Evolutionary conservation across 2,113 vertebrate species (phyloP).

Genomic region (Capra hircus): DNA sequence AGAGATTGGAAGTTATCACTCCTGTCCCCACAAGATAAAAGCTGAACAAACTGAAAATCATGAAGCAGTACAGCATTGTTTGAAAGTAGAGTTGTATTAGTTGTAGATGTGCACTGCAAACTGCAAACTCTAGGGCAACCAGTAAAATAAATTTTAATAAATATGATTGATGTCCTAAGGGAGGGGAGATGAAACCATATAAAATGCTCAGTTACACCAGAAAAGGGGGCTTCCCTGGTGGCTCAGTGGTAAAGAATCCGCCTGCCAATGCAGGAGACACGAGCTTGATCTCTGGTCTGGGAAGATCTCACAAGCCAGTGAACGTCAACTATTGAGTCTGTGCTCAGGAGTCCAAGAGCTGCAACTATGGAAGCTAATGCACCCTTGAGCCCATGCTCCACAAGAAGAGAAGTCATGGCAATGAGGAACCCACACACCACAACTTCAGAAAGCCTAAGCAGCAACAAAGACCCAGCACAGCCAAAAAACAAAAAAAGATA

Average conservation of each 20-base stretch:
- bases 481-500: background rate
- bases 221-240: background rate
- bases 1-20: background rate
- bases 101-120: background rate
- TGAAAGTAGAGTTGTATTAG: background rate
- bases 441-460: background rate
- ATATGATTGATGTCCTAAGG: background rate
- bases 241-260: background rate
- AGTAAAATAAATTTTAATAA: background rate
- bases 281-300: background rate
- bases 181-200: background rate
- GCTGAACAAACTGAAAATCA: background rate
- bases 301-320: background rate
- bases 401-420: background rate
- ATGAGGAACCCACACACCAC: background rate
- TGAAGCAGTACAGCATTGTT: background rate
- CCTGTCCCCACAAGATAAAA: background rate
- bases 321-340: background rate
- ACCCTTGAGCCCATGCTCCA: background rate
- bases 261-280: background rate
- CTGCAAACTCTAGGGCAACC: background rate
- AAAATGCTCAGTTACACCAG: background rate
- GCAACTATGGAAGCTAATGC: background rate
- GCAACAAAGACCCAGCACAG: background rate
- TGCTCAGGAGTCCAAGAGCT: background rate